phyloP scores from a whole-genome alignment of 1,140 invertebrate genomes.

The Heliothis subflexa region DNA sequence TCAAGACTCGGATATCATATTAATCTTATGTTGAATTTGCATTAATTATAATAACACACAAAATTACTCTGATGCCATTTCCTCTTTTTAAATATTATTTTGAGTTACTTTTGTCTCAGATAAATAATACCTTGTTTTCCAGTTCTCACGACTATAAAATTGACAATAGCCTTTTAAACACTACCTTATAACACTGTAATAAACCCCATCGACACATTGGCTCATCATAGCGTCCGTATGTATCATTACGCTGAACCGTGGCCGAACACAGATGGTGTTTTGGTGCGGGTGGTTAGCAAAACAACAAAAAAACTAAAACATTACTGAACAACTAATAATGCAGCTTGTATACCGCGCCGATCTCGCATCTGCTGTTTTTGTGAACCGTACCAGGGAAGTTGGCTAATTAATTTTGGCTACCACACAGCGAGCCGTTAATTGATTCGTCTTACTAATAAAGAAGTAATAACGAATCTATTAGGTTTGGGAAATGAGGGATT shows the following conservation, averaged over 20 bases:
- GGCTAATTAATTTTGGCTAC: conserved; percentile 79
- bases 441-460: conserved; percentile 75
- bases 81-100: not conserved
- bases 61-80: too few species aligned
- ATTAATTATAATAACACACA: too few species aligned
- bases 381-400: conserved; percentile 65
- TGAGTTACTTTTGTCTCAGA: not conserved
- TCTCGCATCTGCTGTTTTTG: conserved; percentile 79
- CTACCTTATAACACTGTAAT: not conserved
- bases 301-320: conserved; percentile 74
- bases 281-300: conserved; percentile 74
- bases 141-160: not conserved
- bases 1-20: too few species aligned
- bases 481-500: conserved; percentile 52
- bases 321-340: conserved; percentile 78
- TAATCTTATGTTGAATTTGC: too few species aligned
- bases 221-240: conserved; percentile 54
- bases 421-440: conserved; percentile 74
- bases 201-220: not conserved
- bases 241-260: conserved; percentile 63
- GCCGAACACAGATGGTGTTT: conserved; percentile 76
- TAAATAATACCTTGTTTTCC: not conserved
- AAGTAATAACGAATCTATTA: conserved; percentile 62
- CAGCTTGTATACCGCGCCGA: conserved; percentile 67
- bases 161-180: too few species aligned